Evolutionary conservation across 2,797 vertebrate species (phyloP), one percentile per base, ranked within the genome.

Genomic region (Sebastes iracundus): DNA sequence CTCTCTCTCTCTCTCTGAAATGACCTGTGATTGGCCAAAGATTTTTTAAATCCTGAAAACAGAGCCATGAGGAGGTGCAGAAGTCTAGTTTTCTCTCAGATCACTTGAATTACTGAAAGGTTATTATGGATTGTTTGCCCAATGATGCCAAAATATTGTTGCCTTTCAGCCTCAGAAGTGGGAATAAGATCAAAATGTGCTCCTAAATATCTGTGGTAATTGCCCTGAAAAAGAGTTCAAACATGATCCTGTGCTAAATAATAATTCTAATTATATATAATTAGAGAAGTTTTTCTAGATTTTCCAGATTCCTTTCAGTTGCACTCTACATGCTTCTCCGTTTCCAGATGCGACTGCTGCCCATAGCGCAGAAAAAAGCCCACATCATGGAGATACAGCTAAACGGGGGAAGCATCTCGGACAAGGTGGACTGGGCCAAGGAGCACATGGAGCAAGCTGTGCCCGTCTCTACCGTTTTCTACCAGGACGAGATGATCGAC

Each of bases 351-450:
- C 96, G 95, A 72, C 88, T 98, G 86, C 93, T 99, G 68, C 96
- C 97, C 0, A 90, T 99, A 80, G 87, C 88, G 58, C 97, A 99
- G 94, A 99, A 99, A 93, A 99, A 98, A 80, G 97, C 97, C 58
- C 98, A 99, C 7, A 87, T 99, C 72, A 97, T 97, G 96, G 98
- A 99, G 94, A 95, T 99, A 83, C 98, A 99, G 94, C 88, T 99
- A 77, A 99, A 99, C 0, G 98, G 98, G 0, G 98, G 98, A 4
- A 96, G 95, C 0, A 91, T 97, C 85, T 92, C 96, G 0, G 97
- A 99, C 78, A 99, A 99, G 88, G 96, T 99, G 11, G 98, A 98
- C 90, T 99, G 98, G 98, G 97, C 95, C 0, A 96, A 93, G 22
- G 97, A 98, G 87, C 95, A 86, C 71, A 93, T 99, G 91, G 98